Evolutionary conservation across 64 coral and sea anemone species (phyloP).

Genomic region (Actinia equina): DNA sequence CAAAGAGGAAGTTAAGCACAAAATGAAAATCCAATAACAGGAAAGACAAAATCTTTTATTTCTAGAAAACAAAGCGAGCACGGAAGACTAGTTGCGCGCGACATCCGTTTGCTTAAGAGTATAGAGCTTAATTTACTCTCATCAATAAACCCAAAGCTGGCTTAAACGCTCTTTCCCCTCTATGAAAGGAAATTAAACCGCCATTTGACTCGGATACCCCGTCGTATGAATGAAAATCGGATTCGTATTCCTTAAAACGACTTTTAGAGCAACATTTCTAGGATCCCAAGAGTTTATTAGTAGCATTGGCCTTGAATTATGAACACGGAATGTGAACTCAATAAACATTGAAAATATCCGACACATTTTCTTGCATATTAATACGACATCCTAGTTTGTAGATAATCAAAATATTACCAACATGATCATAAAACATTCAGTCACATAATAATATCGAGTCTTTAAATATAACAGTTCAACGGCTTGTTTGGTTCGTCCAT

Average conservation of each 20-base stretch:
- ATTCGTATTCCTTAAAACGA: not conserved
- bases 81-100: not conserved
- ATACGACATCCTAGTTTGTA: no score
- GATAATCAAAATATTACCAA: no score
- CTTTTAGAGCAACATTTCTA: not conserved
- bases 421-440: no score
- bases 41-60: not conserved
- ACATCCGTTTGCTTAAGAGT: not conserved
- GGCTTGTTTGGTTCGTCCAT: no score
- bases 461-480: no score
- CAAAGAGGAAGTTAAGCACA: not conserved
- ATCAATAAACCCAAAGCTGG: not conserved
- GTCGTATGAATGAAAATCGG: not conserved
- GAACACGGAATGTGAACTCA: not conserved
- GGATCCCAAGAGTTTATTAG: not conserved
- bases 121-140: not conserved
- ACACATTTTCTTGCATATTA: no score
- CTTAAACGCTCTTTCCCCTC: not conserved
- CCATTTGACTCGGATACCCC: not conserved
- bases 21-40: not conserved
- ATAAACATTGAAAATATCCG: not conserved
- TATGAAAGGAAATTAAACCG: not conserved
- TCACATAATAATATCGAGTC: no score
- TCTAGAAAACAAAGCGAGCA: not conserved
- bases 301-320: not conserved